Evolutionary conservation across 2,113 vertebrate genomes (phyloP).

Genomic region (Psittacula cyanocephala): DNA sequence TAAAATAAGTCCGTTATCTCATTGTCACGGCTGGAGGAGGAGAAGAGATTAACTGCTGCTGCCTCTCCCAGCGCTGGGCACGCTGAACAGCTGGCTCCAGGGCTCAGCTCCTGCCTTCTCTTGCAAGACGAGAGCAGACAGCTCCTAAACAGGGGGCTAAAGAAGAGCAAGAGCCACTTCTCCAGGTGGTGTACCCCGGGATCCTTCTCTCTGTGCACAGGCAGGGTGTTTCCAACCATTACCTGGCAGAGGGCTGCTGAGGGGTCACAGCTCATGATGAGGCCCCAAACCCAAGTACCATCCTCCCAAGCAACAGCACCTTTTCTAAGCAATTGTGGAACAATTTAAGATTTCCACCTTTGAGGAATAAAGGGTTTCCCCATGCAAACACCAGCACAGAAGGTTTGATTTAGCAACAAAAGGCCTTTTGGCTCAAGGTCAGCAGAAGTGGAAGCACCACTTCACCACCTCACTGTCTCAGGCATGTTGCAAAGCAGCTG

Average conservation of each 20-base stretch:
- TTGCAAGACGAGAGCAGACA: background rate
- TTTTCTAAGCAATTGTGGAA: background rate
- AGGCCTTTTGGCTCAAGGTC: background rate
- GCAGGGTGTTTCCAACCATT: background rate
- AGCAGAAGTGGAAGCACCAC: background rate
- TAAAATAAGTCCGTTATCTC: conserved; percentile 5
- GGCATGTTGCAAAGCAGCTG: background rate
- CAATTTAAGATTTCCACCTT: background rate
- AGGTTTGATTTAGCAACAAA: background rate
- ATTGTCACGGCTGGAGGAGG: background rate
- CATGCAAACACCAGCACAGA: background rate
- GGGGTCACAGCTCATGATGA: fast-evolving
- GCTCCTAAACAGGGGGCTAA: background rate
- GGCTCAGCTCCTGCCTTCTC: background rate
- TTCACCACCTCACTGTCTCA: background rate
- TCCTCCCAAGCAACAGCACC: background rate
- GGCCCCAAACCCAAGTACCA: too few species aligned
- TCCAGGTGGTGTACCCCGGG: fast-evolving
- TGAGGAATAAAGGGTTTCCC: background rate
- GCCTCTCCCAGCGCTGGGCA: background rate
- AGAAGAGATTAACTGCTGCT: background rate
- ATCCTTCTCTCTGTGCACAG: background rate
- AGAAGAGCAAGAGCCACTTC: background rate
- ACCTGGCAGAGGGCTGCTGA: background rate
- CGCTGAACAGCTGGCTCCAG: background rate